Conservation (phyloP, 2,888 invertebrate genomes). For the Halictus ligatus region DNA sequence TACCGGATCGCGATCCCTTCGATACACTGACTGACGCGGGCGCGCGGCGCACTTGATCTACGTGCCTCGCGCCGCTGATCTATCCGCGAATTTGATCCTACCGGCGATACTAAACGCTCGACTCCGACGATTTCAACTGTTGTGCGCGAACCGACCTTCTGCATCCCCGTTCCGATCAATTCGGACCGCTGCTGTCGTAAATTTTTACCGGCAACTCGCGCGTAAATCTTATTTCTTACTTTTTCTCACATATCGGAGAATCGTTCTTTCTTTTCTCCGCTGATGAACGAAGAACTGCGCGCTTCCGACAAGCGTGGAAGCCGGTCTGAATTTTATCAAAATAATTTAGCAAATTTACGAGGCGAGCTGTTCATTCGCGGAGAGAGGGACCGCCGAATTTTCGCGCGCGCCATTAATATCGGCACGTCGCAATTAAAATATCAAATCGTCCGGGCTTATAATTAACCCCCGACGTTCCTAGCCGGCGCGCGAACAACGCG, state of each 20-base stretch:
- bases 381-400: background rate
- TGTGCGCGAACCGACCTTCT: background rate
- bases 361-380: background rate
- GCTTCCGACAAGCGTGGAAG: too few relatives aligned
- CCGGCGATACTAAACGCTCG: background rate
- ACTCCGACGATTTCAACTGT: background rate
- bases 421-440: constrained; percentile 41
- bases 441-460: constrained; percentile 11
- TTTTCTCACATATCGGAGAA: background rate
- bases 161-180: background rate
- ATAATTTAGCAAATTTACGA: background rate
- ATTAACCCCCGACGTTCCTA: too few relatives aligned
- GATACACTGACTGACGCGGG: constrained; percentile 41
- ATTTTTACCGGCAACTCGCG: background rate
- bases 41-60: constrained; percentile 27
- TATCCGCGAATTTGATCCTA: constrained; percentile 6
- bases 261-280: background rate
- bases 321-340: too few relatives aligned
- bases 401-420: background rate
- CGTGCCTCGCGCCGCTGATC: constrained; percentile 16
- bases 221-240: background rate
- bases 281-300: too few relatives aligned
- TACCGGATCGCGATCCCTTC: constrained; percentile 47
- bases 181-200: background rate
- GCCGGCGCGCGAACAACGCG: background rate